Evolutionary conservation across 2,113 vertebrate genomes (phyloP).

Genomic region (Oreochromis tanganicae): DNA sequence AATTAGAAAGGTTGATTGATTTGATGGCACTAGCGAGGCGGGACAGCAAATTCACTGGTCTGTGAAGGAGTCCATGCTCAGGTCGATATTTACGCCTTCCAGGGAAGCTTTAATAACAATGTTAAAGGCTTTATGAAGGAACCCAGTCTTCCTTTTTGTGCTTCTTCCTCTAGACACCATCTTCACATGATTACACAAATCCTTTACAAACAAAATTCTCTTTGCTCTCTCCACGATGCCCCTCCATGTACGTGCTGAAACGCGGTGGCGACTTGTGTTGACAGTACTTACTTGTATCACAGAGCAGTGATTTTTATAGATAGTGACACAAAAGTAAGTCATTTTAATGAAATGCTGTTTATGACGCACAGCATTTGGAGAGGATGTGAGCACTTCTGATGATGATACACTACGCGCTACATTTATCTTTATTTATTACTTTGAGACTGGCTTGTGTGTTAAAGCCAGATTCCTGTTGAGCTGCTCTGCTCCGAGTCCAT

Average conservation of each 20-base stretch:
- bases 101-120: conserved; percentile 62
- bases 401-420: conserved; percentile 1
- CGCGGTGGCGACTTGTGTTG: not conserved
- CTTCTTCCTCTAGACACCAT: conserved; percentile 12
- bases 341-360: conserved; percentile 37
- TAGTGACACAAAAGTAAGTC: not conserved
- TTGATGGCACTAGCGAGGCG: conserved; percentile 59
- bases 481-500: not conserved
- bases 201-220: not conserved
- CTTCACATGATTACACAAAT: conserved; percentile 17
- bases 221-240: not conserved
- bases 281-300: not conserved
- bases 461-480: conserved; percentile 7
- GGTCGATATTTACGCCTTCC: conserved; percentile 65
- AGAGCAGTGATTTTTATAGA: conserved; percentile 9
- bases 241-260: not conserved
- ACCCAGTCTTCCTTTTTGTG: not conserved
- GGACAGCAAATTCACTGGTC: conserved; percentile 53
- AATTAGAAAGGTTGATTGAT: conserved; percentile 74
- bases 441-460: not conserved
- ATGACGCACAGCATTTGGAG: not conserved
- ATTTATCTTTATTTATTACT: not conserved
- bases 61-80: conserved; percentile 64
- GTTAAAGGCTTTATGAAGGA: conserved; percentile 48
- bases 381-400: conserved; percentile 11